phyloP scores from a whole-genome alignment of 2,888 invertebrate species.

The Trissonchulus latispiculum region DNA sequence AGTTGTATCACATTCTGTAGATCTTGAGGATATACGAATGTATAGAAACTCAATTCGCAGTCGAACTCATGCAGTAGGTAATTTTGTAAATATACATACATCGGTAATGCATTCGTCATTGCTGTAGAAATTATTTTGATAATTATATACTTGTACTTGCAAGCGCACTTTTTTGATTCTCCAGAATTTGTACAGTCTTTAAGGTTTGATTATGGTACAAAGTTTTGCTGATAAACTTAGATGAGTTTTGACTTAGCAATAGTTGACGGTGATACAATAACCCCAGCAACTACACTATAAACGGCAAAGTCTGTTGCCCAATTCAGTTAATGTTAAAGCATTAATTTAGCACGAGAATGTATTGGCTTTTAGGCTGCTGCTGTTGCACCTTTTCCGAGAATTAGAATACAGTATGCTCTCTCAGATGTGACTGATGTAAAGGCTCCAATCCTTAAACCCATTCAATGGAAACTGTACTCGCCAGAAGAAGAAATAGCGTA shows the following conservation, averaged over 20 bases:
- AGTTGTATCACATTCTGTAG: slow-evolving; percentile 75
- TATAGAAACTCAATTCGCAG: slow-evolving; percentile 29
- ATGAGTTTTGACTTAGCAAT: too few relatives aligned
- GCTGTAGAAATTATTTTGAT: slow-evolving; percentile 19
- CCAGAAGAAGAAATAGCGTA: slow-evolving; percentile 60
- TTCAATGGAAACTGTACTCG: slow-evolving; percentile 57
- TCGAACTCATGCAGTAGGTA: neutral
- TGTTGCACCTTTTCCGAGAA: slow-evolving; percentile 63
- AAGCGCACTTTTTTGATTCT: too few relatives aligned
- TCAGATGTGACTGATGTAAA: slow-evolving; percentile 53
- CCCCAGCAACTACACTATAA: too few relatives aligned
- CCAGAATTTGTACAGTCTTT: too few relatives aligned
- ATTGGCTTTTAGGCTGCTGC: slow-evolving; percentile 53
- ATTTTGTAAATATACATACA: slow-evolving; percentile 5
- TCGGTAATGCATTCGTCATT: neutral
- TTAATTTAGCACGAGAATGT: too few relatives aligned
- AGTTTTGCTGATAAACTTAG: too few relatives aligned
- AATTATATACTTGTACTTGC: too few relatives aligned
- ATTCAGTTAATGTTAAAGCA: too few relatives aligned
- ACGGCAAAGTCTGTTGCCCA: too few relatives aligned
- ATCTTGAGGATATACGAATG: slow-evolving; percentile 73
- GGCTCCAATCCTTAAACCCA: slow-evolving; percentile 40
- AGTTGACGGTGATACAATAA: too few relatives aligned
- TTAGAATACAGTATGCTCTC: slow-evolving; percentile 69
- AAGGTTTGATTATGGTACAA: too few relatives aligned